Evolutionary conservation across 1,140 invertebrate species (phyloP).

Genomic region (fruit fly (Drosophila melanogaster)): DNA sequence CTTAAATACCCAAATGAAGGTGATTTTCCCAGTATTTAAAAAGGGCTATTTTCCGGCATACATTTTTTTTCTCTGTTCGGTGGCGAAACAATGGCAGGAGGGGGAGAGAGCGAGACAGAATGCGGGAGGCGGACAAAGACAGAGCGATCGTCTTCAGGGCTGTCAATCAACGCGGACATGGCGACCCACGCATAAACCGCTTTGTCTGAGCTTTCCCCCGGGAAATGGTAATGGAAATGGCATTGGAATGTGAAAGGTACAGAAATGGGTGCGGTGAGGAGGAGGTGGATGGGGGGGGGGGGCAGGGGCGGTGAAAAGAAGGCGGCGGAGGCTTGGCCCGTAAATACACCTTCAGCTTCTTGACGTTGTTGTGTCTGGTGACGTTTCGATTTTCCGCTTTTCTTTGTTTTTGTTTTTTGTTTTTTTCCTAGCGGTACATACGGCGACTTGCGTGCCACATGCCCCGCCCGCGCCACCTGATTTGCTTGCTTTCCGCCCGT

Average conservation of each 20-base stretch:
- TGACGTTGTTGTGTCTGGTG: conserved; percentile 39
- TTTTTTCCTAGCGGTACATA: background rate
- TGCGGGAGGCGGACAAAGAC: conserved; percentile 5
- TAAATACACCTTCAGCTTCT: conserved; percentile 41
- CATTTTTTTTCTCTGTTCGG: background rate
- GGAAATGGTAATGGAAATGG: conserved; percentile 5
- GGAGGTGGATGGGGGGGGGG: background rate
- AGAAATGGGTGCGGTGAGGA: background rate
- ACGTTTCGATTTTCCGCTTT: conserved; percentile 27
- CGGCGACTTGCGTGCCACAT: conserved; percentile 1
- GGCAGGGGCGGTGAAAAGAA: background rate
- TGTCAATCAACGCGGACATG: conserved; percentile 37
- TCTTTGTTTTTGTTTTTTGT: background rate
- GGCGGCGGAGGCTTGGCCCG: conserved; percentile 27
- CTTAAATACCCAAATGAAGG: background rate
- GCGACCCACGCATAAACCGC: conserved; percentile 46
- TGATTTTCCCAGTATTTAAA: background rate
- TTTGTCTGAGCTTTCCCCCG: conserved; percentile 15
- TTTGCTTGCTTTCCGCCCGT: conserved; percentile 39
- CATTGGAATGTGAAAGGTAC: background rate
- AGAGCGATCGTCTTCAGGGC: conserved; percentile 13
- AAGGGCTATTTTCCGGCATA: background rate
- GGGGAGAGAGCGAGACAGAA: conserved; percentile 16
- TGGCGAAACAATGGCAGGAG: background rate
- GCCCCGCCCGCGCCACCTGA: too few relatives aligned